Base-by-base conservation (phyloP, 2,797 vertebrate genomes). In the Darevskia nairensis region DNA sequence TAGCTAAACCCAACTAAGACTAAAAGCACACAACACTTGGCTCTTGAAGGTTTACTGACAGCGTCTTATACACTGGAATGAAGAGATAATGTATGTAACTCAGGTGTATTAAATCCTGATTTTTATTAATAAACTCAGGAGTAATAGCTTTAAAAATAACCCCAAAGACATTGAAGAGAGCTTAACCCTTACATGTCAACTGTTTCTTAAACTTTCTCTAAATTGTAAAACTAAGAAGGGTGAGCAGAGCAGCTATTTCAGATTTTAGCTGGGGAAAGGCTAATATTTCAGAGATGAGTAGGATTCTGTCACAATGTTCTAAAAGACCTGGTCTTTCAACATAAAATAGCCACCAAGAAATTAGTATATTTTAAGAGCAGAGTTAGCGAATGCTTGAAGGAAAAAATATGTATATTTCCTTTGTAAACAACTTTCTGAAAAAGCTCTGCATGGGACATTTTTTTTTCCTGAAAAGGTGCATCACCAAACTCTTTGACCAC, bases 71-170 rank as follows among this genome's bases (percentile, higher is more conserved):
- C 91, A 91, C 89, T 90, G 93, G 93, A 95, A 95, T 75, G 32
- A 90, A 89, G 91, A 94, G 92, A 95, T 95, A 94, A 95, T 93
- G 91, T 93, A 94, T 92, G 91, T 92, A 95, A 92, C 91, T 93
- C 93, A 95, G 93, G 92, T 95, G 89, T 92, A 94, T 95, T 95
- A 95, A 95, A 96, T 92, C 92, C 94, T 93, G 94, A 92, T 95
- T 87, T 55, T 95, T 95, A 94, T 94, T 94, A 96, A 94, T 93
- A 91, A 94, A 94, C 91, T 92, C 90, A 78, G 89, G 82, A 94
- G 92, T 93, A 93, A 94, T 93, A 90, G 93, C 93, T 95, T 94
- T 94, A 92, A 93, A 95, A 96, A 94, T 92, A 93, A 91, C 91
- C 93, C 72, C 94, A 92, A 85, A 93, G 95, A 90, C 89, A 80